phyloP scores from a whole-genome alignment of 1,140 invertebrate species.

The Cydia strobilella region DNA sequence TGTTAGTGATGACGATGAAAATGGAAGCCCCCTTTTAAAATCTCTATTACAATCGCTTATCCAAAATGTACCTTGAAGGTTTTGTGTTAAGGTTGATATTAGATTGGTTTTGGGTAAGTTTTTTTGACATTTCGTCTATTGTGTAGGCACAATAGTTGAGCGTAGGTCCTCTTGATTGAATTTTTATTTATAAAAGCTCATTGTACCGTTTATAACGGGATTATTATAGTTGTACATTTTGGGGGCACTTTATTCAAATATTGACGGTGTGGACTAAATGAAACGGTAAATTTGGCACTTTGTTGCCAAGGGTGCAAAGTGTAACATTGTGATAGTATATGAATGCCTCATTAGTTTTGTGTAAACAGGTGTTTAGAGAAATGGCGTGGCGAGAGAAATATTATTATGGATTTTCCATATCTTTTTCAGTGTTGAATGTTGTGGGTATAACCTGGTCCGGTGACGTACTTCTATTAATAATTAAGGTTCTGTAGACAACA shows the following conservation, averaged over 20 bases:
- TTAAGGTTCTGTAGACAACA: no score
- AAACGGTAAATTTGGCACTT: slow-evolving; percentile 50
- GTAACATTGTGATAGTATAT: slow-evolving; percentile 5
- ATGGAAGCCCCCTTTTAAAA: slow-evolving; percentile 49
- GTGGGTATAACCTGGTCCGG: neutral
- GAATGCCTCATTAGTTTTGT: slow-evolving; percentile 22
- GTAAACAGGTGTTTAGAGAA: slow-evolving; percentile 5
- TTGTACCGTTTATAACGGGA: slow-evolving; percentile 70
- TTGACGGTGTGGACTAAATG: slow-evolving; percentile 64
- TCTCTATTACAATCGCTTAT: slow-evolving; percentile 22
- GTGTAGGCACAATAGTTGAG: slow-evolving; percentile 56
- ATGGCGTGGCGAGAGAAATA: neutral
- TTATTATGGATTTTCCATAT: neutral
- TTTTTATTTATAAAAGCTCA: slow-evolving; percentile 65
- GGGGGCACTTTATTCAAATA: slow-evolving; percentile 67
- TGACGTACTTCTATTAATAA: neutral
- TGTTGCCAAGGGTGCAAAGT: neutral
- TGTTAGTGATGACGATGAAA: slow-evolving; percentile 36
- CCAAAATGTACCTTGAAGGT: slow-evolving; percentile 29
- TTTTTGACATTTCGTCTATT: slow-evolving; percentile 40
- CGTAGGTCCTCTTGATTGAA: slow-evolving; percentile 56
- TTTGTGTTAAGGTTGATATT: slow-evolving; percentile 38
- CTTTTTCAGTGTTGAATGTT: neutral
- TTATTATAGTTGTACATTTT: slow-evolving; percentile 59
- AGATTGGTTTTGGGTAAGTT: neutral